Base-by-base conservation (phyloP, 2,113 vertebrate species). In the Alouatta palliata region DNA sequence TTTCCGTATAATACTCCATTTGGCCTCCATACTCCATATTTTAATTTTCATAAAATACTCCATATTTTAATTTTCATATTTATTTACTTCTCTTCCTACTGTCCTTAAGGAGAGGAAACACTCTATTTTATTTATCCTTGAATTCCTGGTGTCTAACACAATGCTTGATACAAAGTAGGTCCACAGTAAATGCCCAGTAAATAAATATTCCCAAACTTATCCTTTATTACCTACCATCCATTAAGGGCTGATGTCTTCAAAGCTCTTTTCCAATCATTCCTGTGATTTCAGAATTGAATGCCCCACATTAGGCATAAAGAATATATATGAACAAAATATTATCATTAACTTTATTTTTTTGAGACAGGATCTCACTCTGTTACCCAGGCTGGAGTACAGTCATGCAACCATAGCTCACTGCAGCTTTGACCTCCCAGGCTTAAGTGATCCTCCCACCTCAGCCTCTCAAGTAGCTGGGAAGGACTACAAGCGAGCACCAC, bases 241-340 rank as follows among this genome's bases (percentile, higher is more conserved):
- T 58, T 58, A 58, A 87, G 21, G 30, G 90, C 4, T 77, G 43
- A 6, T 90, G 3, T 81, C 54, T 90, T 73, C 70, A 35, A 73
- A 54, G 27, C 21, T 45, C 43, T 37, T 83, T 83, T 79, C 37
- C 30, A 95, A 87, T 35, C 85, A 68, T 49, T 54, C 13, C 73
- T 73, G 56, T 89, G 56, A 83, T 77, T 88, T 95, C 76, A 84
- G 70, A 95, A 93, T 58, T 45, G 45, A 21, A 80, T 58, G 12
- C 1, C 11, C 81, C 45, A 23, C 35, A 83, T 37, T 92, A 52
- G 23, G 32, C 32, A 84, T 25, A 40, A 19, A 49, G 61, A 87
- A 93, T 58, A 76, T 75, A 82, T n/a, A 49, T 45, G 17, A 90
- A 93, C 16, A 49, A 0, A 75, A n/a, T 66, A 79, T 49, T 27